These are phyloP conservation scores for Conger conger DNA, from an alignment of 2,113 vertebrate species.

Conservation along the genomic window DNA sequence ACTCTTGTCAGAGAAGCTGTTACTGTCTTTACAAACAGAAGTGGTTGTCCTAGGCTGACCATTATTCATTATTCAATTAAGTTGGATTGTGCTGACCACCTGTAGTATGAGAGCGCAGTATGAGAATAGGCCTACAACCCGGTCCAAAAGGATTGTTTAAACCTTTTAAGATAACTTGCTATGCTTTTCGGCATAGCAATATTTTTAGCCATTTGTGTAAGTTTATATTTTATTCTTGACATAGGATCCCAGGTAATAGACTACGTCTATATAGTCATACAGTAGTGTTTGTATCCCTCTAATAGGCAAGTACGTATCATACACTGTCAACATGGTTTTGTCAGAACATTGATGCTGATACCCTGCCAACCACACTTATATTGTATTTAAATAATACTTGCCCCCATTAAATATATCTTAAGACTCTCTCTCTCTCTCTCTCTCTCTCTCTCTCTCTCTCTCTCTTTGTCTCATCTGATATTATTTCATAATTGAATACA, in stretches of 20 bases:
- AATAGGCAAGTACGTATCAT: too few relatives aligned
- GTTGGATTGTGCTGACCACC: not conserved
- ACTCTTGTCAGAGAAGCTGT: not conserved
- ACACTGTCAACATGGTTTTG: too few relatives aligned
- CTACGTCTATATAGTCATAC: too few relatives aligned
- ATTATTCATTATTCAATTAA: not conserved
- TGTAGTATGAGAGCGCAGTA: not conserved
- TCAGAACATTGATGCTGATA: too few relatives aligned
- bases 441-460: too few relatives aligned
- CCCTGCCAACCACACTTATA: too few relatives aligned
- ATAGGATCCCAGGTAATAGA: not conserved
- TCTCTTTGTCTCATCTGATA: too few relatives aligned
- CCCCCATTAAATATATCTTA: too few relatives aligned
- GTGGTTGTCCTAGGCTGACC: not conserved
- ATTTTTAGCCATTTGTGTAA: not conserved
- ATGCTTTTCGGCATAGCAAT: not conserved
- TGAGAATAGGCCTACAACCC: not conserved
- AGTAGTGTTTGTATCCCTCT: too few relatives aligned
- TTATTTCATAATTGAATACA: too few relatives aligned
- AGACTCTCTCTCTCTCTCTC: too few relatives aligned
- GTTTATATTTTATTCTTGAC: not conserved
- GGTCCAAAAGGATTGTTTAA: not conserved
- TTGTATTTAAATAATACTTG: too few relatives aligned
- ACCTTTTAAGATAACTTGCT: not conserved
- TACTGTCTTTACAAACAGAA: not conserved